Percentiles rank a stretch among this genome's conserved stretches.
phyloP scores from a whole-genome alignment of 1,140 invertebrate species.

The Neodiprion lecontei region DNA sequence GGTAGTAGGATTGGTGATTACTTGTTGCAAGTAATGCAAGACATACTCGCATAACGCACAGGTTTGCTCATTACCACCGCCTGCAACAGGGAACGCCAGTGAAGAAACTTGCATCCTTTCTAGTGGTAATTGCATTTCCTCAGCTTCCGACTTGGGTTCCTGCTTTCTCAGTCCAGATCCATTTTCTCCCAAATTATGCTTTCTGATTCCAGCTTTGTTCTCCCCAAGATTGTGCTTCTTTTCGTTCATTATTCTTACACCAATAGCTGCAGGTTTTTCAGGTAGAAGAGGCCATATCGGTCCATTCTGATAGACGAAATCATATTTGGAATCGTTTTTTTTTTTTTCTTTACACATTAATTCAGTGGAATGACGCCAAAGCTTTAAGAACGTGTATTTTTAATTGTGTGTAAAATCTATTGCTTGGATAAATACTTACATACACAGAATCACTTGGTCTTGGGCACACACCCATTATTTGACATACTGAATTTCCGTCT shows the following conservation, averaged over 20 bases:
- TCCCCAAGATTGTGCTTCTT: constrained; percentile 37
- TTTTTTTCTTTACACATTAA: too few species aligned
- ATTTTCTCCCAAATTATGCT: constrained; percentile 41
- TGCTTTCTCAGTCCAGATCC: constrained; percentile 47
- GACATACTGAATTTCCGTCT: constrained; percentile 73
- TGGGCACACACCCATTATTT: constrained; percentile 75
- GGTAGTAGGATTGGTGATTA: constrained; percentile 71
- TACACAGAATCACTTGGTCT: constrained; percentile 34
- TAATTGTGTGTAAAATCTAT: neutral
- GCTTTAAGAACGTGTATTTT: too few species aligned
- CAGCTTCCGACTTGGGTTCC: constrained; percentile 46
- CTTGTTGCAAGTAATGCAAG: constrained; percentile 79
- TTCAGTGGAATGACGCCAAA: neutral
- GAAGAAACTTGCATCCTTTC: constrained; percentile 67
- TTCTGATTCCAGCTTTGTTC: constrained; percentile 45
- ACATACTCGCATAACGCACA: constrained; percentile 86
- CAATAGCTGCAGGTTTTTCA: constrained; percentile 49
- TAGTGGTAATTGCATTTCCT: constrained; percentile 68
- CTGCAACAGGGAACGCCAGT: constrained; percentile 28
- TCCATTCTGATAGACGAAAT: constrained; percentile 43
- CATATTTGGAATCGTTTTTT: constrained; percentile 6
- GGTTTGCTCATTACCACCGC: constrained; percentile 60
- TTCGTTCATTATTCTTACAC: constrained; percentile 47
- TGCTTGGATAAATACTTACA: constrained; percentile 32
- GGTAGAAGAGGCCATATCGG: constrained; percentile 66